These are phyloP conservation scores for Pagetopsis macropterus DNA, from an alignment of 2,797 vertebrate species.

Conservation along the genomic window DNA sequence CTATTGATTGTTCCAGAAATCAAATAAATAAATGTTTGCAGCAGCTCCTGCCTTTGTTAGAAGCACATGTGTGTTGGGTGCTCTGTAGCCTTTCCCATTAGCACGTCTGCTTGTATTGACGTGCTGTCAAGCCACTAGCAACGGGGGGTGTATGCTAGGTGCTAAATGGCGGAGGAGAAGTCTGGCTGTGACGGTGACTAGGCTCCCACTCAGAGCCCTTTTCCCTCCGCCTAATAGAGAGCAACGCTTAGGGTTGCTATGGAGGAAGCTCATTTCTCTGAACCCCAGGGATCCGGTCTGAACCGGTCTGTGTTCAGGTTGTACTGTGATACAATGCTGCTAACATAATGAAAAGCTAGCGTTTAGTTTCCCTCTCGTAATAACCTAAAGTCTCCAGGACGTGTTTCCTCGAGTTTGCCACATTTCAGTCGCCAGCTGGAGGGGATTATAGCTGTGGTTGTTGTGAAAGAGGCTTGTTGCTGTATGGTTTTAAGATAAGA, in stretches of 20 bases:
- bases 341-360: not conserved
- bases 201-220: constrained; percentile 55
- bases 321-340: not conserved
- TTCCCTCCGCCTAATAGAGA: constrained; percentile 66
- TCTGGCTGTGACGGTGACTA: constrained; percentile 53
- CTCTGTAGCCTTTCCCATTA: constrained; percentile 58
- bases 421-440: too few relatives aligned
- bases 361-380: not conserved
- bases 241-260: constrained; percentile 65
- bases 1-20: constrained; percentile 51
- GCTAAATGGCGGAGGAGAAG: constrained; percentile 62
- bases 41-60: constrained; percentile 22
- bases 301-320: constrained; percentile 5
- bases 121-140: constrained; percentile 61
- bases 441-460: too few relatives aligned
- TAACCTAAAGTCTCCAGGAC: too few relatives aligned
- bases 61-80: constrained; percentile 41
- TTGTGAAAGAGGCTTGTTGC: too few relatives aligned
- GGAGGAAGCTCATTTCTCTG: constrained; percentile 50
- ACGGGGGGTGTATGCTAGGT: constrained; percentile 42
- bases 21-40: not conserved
- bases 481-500: too few relatives aligned
- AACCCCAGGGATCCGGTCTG: constrained; percentile 14
- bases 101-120: constrained; percentile 68
- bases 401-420: too few relatives aligned